phyloP scores from a whole-genome alignment of 1,140 invertebrate species.

The Drosophila miranda region DNA sequence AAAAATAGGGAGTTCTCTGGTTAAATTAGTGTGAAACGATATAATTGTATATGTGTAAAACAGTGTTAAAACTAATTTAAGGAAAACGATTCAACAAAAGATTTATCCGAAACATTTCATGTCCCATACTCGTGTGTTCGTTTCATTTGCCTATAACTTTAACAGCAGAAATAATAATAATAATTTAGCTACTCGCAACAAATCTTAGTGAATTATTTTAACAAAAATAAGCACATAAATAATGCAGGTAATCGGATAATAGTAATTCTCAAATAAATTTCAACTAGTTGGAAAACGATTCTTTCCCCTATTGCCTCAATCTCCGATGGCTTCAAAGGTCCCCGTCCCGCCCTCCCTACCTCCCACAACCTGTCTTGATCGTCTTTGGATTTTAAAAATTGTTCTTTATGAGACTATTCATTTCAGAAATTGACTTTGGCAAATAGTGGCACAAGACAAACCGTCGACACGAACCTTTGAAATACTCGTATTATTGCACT shows the following conservation, averaged over 20 bases:
- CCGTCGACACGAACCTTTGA: slow-evolving; percentile 31
- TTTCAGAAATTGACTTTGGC: slow-evolving; percentile 66
- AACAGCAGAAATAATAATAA: slow-evolving; percentile 71
- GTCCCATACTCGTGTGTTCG: slow-evolving; percentile 10
- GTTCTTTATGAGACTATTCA: slow-evolving; percentile 52
- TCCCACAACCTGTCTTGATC: slow-evolving; percentile 59
- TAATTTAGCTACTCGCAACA: slow-evolving; percentile 74
- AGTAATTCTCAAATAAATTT: slow-evolving; percentile 56
- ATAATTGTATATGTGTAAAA: slow-evolving; percentile 36
- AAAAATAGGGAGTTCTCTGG: slow-evolving; percentile 61
- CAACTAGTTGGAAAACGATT: slow-evolving; percentile 44
- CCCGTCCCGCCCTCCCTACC: too few relatives aligned
- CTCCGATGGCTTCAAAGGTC: slow-evolving; percentile 11
- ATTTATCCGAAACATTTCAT: slow-evolving; percentile 59
- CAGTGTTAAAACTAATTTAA: slow-evolving; percentile 53
- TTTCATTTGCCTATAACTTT: slow-evolving; percentile 64
- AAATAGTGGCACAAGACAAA: slow-evolving; percentile 67
- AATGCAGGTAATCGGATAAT: slow-evolving; percentile 49
- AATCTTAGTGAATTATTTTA: slow-evolving; percentile 70
- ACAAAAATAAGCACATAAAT: slow-evolving; percentile 56
- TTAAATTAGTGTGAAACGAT: slow-evolving; percentile 66
- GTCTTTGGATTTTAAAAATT: slow-evolving; percentile 22
- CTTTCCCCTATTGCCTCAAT: not conserved
- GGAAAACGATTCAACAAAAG: slow-evolving; percentile 72
- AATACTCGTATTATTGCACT: slow-evolving; percentile 31